A percentile compares a stretch with the other conserved stretches of the same genome.
Conservation (phyloP, 2,888 invertebrate genomes). For the Conus canariensis region DNA sequence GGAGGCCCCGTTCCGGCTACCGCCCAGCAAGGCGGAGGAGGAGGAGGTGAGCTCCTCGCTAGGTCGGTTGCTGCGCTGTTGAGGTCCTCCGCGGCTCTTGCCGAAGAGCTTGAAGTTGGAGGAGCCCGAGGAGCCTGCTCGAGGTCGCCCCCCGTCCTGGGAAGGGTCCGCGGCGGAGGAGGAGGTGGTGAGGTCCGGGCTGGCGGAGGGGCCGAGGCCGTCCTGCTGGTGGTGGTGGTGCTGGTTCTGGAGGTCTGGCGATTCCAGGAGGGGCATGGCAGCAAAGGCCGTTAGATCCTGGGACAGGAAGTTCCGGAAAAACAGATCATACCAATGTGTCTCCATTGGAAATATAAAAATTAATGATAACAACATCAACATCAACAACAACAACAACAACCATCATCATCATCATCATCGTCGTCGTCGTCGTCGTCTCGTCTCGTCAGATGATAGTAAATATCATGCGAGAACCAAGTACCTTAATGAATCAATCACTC, state of each 20-base stretch:
- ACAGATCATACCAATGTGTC: too few relatives aligned
- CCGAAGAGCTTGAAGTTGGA: slow-evolving; percentile 67
- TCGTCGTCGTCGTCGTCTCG: too few relatives aligned
- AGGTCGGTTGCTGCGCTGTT: slow-evolving; percentile 66
- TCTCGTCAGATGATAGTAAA: too few relatives aligned
- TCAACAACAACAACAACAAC: too few relatives aligned
- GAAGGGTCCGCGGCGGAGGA: slow-evolving; percentile 49
- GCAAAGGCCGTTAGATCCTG: slow-evolving; percentile 77
- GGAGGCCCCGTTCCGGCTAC: slow-evolving; percentile 55
- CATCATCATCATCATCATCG: too few relatives aligned
- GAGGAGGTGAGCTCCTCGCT: slow-evolving; percentile 46
- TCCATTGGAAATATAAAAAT: too few relatives aligned
- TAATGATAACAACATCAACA: too few relatives aligned
- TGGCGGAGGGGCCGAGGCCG: not conserved
- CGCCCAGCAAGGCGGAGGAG: slow-evolving; percentile 41
- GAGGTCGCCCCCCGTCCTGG: slow-evolving; percentile 63
- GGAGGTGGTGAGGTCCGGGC: not conserved
- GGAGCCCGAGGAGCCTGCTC: slow-evolving; percentile 59
- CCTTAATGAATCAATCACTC: too few relatives aligned
- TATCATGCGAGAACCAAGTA: too few relatives aligned
- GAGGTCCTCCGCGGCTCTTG: slow-evolving; percentile 54
- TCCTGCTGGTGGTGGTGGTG: slow-evolving; percentile 53
- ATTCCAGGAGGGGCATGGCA: slow-evolving; percentile 74
- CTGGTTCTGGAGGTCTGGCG: slow-evolving; percentile 51
- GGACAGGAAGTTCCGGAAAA: not conserved